Percentiles rank a stretch among this genome's conserved stretches.
Conservation (phyloP, 2,888 invertebrate genomes). For the Stenoptilia bipunctidactyla region DNA sequence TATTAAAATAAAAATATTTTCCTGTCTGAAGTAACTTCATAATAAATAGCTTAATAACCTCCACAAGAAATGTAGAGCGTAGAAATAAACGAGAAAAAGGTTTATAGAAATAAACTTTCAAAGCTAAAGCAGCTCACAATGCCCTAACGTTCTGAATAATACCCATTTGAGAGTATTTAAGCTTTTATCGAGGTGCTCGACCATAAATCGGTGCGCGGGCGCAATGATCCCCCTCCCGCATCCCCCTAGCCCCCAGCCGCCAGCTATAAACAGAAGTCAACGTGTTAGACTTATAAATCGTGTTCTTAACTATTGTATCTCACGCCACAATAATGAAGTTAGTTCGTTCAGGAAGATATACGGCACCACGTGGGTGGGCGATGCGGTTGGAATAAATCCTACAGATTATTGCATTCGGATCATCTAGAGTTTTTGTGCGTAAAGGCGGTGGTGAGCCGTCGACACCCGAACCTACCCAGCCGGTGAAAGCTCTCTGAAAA, state of each 20-base stretch:
- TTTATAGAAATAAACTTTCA: too few species aligned
- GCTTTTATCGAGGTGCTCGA: conserved; percentile 61
- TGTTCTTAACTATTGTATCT: conserved; percentile 71
- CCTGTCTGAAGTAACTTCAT: too few species aligned
- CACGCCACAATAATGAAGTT: conserved; percentile 71
- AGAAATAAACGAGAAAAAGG: neutral
- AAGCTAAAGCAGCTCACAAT: too few species aligned
- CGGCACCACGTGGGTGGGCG: conserved; percentile 66
- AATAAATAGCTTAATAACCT: too few species aligned
- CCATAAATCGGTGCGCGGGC: conserved; percentile 65
- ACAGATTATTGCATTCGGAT: conserved; percentile 56
- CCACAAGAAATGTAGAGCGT: conserved; percentile 10
- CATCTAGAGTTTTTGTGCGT: conserved; percentile 20
- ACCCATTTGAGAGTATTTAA: conserved; percentile 63
- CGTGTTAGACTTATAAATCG: conserved; percentile 71
- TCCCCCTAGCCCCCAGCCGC: conserved; percentile 46
- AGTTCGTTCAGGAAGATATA: conserved; percentile 68
- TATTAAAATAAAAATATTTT: too few species aligned
- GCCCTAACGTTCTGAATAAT: conserved; percentile 31
- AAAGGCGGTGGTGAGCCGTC: conserved; percentile 20
- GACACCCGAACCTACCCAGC: conserved; percentile 38
- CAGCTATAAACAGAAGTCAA: conserved; percentile 71
- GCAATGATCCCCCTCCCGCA: conserved; percentile 62
- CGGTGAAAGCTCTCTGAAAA: conserved; percentile 57
- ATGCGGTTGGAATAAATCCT: conserved; percentile 50